Evolutionary conservation across 2,888 invertebrate species (phyloP).

Genomic region (Macrosoma leucophasiata): DNA sequence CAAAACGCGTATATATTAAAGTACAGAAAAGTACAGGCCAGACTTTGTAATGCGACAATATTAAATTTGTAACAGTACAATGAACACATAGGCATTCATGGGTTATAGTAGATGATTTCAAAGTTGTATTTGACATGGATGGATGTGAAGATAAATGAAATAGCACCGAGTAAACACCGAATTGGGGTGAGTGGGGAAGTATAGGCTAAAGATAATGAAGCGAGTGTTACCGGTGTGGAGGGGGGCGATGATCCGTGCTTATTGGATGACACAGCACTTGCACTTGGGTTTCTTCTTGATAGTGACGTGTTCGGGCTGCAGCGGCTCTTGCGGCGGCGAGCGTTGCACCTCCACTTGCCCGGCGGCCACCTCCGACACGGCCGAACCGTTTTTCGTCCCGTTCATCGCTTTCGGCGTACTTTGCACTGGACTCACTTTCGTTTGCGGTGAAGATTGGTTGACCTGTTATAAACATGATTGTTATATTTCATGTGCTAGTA

Average conservation of each 20-base stretch:
- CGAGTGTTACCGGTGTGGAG: slow-evolving; percentile 48
- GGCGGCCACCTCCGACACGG: slow-evolving; percentile 48
- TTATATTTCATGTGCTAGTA: no score
- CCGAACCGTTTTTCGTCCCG: slow-evolving; percentile 66
- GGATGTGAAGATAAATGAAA: slow-evolving; percentile 40
- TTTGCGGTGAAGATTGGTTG: slow-evolving; percentile 57
- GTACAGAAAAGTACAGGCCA: slow-evolving; percentile 22
- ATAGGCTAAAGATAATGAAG: slow-evolving; percentile 34
- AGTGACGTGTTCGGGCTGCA: slow-evolving; percentile 92
- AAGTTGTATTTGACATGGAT: slow-evolving; percentile 32
- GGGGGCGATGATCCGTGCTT: slow-evolving; percentile 43
- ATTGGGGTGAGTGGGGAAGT: no score
- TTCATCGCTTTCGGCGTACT: slow-evolving; percentile 60
- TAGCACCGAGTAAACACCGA: slow-evolving; percentile 64
- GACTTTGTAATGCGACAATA: slow-evolving; percentile 9
- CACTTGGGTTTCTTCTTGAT: slow-evolving; percentile 97
- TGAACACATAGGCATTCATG: slow-evolving; percentile 29
- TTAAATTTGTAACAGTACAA: slow-evolving; percentile 17
- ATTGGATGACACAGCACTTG: slow-evolving; percentile 96
- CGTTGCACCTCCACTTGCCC: slow-evolving; percentile 83
- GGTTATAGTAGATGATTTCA: slow-evolving; percentile 23
- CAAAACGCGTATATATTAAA: slow-evolving; percentile 19
- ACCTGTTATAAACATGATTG: no score
- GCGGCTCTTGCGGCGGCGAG: slow-evolving; percentile 84
- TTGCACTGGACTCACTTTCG: slow-evolving; percentile 50